Base-by-base conservation (phyloP, 1,140 invertebrate genomes). In the Drosophila virilis region DNA sequence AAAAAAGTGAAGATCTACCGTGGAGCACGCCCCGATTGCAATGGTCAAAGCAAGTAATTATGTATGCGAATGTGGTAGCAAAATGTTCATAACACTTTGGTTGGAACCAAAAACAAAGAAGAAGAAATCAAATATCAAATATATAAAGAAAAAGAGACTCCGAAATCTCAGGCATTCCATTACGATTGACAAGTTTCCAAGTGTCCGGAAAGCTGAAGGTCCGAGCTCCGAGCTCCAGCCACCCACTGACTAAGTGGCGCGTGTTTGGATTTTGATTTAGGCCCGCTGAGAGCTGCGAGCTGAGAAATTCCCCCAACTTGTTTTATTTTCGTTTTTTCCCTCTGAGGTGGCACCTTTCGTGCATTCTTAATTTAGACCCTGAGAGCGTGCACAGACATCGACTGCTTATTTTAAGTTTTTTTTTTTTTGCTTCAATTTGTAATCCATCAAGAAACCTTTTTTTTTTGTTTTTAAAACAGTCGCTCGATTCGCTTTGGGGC, bases 191-290 rank as follows among this genome's bases (percentile, higher is more conserved):
- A 67, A 67, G 51, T 66, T 57, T 37, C 38, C 46, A 54, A 55
- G 51, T 54, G 35, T 40, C 37, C 52, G 42, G 13, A 13, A 9
- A 35, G 28, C 42, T 45, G 52, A 55, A 42, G 8, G 60, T 42
- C 9, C n/a, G 17, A 65, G 37, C 51, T 42, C 9, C 10, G 17
- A 65, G 37, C 51, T 67, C 45, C 13, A 40, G 55, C 66, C 71
- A 77, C 75, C 74, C 79, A 81, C 70, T 79, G 76, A 89, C 79
- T 76, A 76, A 76, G 46, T 67, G 73, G 67, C 62, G 83, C 83
- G 83, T 88, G 83, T 88, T 89, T 74, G 58, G 83, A 89, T 83
- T 88, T 82, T 80, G 79, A 88, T 83, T 89, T 83, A 77, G 83
- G 84, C 77, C 42, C 54, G 13, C 22, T 42, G 32, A 22, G 37